Conservation (phyloP, 2,797 vertebrate species). For the Acropternis orthonyx region DNA sequence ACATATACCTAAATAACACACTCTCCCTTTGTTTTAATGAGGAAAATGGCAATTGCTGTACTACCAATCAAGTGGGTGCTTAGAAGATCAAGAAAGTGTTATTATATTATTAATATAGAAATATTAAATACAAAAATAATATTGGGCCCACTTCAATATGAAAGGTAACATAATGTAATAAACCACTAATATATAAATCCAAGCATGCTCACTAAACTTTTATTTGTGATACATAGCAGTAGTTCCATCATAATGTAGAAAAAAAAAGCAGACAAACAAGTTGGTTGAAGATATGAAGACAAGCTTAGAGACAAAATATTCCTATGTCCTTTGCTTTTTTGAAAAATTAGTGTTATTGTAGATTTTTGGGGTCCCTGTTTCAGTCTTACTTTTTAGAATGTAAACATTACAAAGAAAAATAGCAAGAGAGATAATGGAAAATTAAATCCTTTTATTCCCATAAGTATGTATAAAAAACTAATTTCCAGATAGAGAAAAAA, state of each 20-base stretch:
- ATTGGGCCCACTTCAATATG: background rate
- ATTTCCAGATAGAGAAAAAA: background rate
- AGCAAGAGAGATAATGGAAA: background rate
- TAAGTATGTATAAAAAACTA: background rate
- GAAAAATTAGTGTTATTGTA: background rate
- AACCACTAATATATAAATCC: background rate
- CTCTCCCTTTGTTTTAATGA: background rate
- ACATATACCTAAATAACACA: background rate
- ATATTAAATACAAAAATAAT: background rate
- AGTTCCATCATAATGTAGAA: background rate
- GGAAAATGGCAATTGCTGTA: background rate
- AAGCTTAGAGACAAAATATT: background rate
- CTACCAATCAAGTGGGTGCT: background rate
- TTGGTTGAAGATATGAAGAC: background rate
- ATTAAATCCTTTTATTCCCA: background rate
- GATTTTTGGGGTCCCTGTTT: background rate
- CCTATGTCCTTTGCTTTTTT: background rate
- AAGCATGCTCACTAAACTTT: background rate
- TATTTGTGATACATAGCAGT: background rate
- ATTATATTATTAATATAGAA: background rate
- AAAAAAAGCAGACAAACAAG: background rate
- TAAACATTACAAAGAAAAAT: background rate
- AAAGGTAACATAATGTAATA: background rate
- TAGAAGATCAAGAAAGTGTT: background rate
- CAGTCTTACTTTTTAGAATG: background rate